phyloP scores from a whole-genome alignment of 2,113 vertebrate genomes.

The Paradoxurus hermaphroditus region DNA sequence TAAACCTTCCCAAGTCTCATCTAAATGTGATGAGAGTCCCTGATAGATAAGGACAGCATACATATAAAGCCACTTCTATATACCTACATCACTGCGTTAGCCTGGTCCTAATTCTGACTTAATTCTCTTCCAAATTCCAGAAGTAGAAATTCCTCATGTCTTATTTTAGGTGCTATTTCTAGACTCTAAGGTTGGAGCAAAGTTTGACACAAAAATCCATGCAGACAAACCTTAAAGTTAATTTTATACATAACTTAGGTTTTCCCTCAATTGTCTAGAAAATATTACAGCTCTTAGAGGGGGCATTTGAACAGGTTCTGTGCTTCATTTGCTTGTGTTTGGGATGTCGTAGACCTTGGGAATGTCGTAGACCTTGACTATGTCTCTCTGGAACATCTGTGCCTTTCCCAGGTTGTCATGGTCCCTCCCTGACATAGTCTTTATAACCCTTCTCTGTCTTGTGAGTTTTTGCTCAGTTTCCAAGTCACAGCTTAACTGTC shows the following conservation, averaged over 20 bases:
- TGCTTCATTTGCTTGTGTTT: slow-evolving; percentile 1
- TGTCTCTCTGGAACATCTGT: not conserved
- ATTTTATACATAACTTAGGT: not conserved
- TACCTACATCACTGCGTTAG: accelerated
- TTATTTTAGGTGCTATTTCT: not conserved
- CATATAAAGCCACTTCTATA: not conserved
- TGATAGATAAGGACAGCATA: not conserved
- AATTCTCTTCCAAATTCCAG: not conserved
- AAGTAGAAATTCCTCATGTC: not conserved
- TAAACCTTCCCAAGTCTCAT: not conserved
- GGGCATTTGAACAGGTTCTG: not conserved
- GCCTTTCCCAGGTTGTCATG: not conserved
- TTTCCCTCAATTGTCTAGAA: not conserved
- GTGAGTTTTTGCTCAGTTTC: not conserved
- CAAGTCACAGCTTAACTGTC: not conserved
- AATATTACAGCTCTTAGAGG: not conserved
- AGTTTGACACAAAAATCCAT: not conserved
- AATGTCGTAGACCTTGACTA: not conserved
- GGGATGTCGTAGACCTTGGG: not conserved
- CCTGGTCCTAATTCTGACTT: not conserved
- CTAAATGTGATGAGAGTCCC: not conserved
- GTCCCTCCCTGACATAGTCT: not conserved
- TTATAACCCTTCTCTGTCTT: not conserved
- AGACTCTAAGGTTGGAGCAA: not conserved
- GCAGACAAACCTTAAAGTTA: not conserved